Base-by-base conservation (phyloP, 2,113 vertebrate species). In the Camelus bactrianus region DNA sequence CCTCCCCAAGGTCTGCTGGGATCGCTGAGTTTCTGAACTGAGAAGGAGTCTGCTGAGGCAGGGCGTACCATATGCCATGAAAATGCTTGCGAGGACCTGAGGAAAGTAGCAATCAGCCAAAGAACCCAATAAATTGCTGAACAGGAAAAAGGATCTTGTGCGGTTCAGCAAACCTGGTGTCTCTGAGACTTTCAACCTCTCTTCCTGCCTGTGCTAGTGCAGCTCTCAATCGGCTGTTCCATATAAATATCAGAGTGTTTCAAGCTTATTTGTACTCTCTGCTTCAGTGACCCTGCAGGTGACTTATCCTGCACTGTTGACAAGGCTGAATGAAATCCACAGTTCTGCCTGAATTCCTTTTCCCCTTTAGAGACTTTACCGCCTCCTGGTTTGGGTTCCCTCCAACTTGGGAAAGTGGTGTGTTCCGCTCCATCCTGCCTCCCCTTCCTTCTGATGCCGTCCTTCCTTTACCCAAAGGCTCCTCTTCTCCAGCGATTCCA, bases 141-240 rank as follows among this genome's bases (percentile, higher is more conserved):
- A 83, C 48, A 28, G 3, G 46, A 80, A 88, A 95, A 95, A 70
- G 2, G 65, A 7, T 83, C 86, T 77, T 86, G 20, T 42, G 92
- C 17, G 35, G n/a, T 91, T 96, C 54, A 93, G 70, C 50, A 96
- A 90, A 80, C 76, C 54, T 0, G 0, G 4, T 82, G 38, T 30
- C 64, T 97, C 79, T 76, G 42, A 96, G 22, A 60, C 84, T 86
- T 95, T 83, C 93, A 95, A 79, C 3, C 75, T 82, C 24, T 26
- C 65, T 20, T 73, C 88, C 22, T 97, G 30, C 60, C 81, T 77
- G 35, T 62, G n/a, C 24, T 72, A 6, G 4, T 94, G 64, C 46
- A 86, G 52, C 70, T 83, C 72, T 13, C 81, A 48, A 42, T 38
- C 91, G 67, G 32, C 48, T 6, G 0, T 48, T 91, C 70, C 75